Percentiles rank a stretch among this genome's conserved stretches.
Evolutionary conservation across 2,797 vertebrate genomes (phyloP).

Genomic region (Galaxias olidus): DNA sequence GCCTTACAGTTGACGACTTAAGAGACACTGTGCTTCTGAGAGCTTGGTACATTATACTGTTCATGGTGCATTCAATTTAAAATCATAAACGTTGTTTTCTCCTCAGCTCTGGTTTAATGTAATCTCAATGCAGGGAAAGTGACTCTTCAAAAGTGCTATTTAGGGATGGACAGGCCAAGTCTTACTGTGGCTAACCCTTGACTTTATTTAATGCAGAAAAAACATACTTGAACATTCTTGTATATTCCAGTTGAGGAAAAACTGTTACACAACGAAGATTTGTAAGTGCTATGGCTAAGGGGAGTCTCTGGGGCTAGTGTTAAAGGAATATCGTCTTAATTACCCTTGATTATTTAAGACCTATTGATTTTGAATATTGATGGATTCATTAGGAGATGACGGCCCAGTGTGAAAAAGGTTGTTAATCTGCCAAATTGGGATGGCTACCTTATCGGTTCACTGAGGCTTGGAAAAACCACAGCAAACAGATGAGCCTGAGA

Average conservation of each 20-base stretch:
- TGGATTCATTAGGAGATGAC: slow-evolving; percentile 36
- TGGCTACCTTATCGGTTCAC: slow-evolving; percentile 14
- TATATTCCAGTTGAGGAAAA: neutral
- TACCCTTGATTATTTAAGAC: slow-evolving; percentile 37
- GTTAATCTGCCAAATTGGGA: slow-evolving; percentile 24
- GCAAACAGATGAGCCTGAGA: neutral
- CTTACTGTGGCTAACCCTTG: neutral
- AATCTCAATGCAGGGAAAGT: slow-evolving; percentile 37
- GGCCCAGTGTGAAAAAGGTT: slow-evolving; percentile 22
- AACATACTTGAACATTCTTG: neutral
- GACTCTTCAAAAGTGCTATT: slow-evolving; percentile 36
- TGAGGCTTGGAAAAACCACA: slow-evolving; percentile 3
- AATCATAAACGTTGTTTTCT: slow-evolving; percentile 37
- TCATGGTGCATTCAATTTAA: slow-evolving; percentile 48
- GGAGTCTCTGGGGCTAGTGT: slow-evolving; percentile 15
- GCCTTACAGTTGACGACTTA: slow-evolving; percentile 34
- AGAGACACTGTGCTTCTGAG: slow-evolving; percentile 36
- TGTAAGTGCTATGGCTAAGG: neutral
- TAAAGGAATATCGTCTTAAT: slow-evolving; percentile 42
- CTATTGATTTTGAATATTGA: slow-evolving; percentile 42
- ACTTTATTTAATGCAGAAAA: neutral
- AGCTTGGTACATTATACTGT: slow-evolving; percentile 48
- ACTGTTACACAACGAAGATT: neutral
- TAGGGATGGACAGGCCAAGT: neutral
- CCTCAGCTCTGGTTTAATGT: slow-evolving; percentile 31